These are phyloP conservation scores for Eilema caniola DNA, from an alignment of 2,888 invertebrate genomes.

Conservation along the genomic window DNA sequence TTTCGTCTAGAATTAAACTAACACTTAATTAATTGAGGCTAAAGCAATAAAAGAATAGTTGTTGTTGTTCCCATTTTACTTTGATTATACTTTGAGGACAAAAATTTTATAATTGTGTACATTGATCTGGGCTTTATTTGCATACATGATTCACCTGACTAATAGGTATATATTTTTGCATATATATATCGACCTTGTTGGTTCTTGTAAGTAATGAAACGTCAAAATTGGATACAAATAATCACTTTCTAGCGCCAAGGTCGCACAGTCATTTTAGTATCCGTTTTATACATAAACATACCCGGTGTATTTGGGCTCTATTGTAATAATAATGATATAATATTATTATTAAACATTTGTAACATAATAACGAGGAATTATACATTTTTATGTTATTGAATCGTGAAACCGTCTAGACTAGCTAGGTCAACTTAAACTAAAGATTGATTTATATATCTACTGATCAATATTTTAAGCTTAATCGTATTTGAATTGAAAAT, in stretches of 20 bases:
- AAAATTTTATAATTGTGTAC: neutral
- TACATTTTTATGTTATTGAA: neutral
- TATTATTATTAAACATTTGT: neutral
- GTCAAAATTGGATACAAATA: constrained; percentile 18
- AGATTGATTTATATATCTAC: neutral
- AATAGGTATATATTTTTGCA: neutral
- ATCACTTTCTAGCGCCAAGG: constrained; percentile 48
- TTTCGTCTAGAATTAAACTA: neutral
- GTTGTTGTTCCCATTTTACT: neutral
- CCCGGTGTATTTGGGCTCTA: neutral
- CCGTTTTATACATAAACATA: neutral
- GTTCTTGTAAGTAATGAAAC: neutral
- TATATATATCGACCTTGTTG: constrained; percentile 5
- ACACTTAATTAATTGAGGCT: too few species aligned
- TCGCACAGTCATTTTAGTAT: constrained; percentile 25
- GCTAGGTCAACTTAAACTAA: neutral
- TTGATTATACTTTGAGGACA: neutral
- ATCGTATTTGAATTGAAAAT: too few species aligned
- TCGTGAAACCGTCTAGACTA: neutral
- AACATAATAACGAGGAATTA: neutral
- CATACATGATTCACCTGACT: constrained; percentile 1
- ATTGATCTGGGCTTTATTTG: neutral
- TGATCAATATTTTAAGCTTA: too few species aligned
- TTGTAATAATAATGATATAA: constrained; percentile 5
- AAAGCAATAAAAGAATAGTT: neutral